Evolutionary conservation across 2,888 invertebrate genomes (phyloP), one percentile per base, ranked within the genome.

Genomic region (Parnassius mnemosyne): DNA sequence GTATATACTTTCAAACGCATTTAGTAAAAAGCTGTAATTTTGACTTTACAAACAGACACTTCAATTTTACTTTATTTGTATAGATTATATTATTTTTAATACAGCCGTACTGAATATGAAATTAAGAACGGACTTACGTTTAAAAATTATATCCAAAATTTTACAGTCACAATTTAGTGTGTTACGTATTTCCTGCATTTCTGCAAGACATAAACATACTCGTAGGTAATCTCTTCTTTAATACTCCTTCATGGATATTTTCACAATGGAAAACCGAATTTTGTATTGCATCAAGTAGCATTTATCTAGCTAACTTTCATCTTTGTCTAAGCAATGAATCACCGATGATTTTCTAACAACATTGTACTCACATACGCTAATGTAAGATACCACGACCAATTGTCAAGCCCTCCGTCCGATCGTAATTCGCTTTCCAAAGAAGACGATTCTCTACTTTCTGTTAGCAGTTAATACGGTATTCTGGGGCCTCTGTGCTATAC

Each of bases 391-490:
- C 46, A 46, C 16, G 47, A 53, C 44, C 57, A 53, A 64, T 64
- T 64, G 63, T 64, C 61, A 61, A 63, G 63, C 63, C 53, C 57
- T 53, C 53, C 52, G 42, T 54, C 57, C 51, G 46, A 25, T 52
- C 52, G 47, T 53, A 44, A 57, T 75, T 74, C 79, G 83, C 85
- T 87, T 85, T 85, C 85, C 79, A 84, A 78, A 76, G 77, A 77
- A 84, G 84, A 85, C 80, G 84, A 78, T 71, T 71, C 70, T 71
- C 76, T 71, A 74, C 81, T 80, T 81, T 80, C 81, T 75, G 81
- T 71, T 70, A 71, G 75, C 72, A 74, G 76, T 74, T 73, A 77
- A 72, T 72, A 71, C 75, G 73, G 75, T 84, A 85, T 84, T 84
- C 84, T 81, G 69, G 67, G 71, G 74, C 71, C 68, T 68, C 71